Evolutionary conservation across 23 tunicate species (phyloP).

Genomic region (Trididemnum nubilum): DNA sequence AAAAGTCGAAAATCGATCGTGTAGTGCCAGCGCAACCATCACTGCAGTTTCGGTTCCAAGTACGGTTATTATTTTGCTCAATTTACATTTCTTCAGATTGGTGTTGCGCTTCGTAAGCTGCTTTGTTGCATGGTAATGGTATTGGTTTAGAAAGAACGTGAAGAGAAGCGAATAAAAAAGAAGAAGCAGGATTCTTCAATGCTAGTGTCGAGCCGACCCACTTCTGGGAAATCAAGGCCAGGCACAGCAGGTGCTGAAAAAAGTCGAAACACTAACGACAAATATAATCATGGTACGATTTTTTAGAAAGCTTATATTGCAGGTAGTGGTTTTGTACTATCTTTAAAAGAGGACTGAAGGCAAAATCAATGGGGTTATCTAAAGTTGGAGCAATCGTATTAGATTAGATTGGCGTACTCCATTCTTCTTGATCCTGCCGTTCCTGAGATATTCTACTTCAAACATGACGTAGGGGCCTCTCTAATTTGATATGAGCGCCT

Average conservation of each 20-base stretch:
- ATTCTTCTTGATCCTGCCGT: too few relatives aligned
- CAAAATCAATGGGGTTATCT: background rate
- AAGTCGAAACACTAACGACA: constrained; percentile 74
- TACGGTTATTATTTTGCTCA: too few relatives aligned
- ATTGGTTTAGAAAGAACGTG: constrained; percentile 58
- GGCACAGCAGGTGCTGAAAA: constrained; percentile 58
- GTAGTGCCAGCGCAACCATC: too few relatives aligned
- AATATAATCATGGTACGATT: constrained; percentile 72
- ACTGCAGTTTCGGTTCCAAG: too few relatives aligned
- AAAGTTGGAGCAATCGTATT: background rate
- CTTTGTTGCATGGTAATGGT: too few relatives aligned
- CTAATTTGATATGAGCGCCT: too few relatives aligned
- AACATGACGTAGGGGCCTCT: too few relatives aligned
- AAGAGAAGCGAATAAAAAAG: constrained; percentile 60
- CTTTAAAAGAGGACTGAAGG: too few relatives aligned
- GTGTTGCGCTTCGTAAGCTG: too few relatives aligned
- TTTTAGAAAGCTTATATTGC: background rate
- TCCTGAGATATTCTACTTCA: too few relatives aligned
- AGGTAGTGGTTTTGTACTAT: background rate
- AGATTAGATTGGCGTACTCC: background rate
- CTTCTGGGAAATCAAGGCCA: constrained; percentile 75
- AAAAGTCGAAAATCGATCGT: too few relatives aligned
- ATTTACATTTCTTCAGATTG: too few relatives aligned
- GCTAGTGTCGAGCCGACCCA: constrained; percentile 60
- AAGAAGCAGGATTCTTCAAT: constrained; percentile 74